Conservation (phyloP, 2,888 invertebrate species). For the Rotaria magnacalcarata region DNA sequence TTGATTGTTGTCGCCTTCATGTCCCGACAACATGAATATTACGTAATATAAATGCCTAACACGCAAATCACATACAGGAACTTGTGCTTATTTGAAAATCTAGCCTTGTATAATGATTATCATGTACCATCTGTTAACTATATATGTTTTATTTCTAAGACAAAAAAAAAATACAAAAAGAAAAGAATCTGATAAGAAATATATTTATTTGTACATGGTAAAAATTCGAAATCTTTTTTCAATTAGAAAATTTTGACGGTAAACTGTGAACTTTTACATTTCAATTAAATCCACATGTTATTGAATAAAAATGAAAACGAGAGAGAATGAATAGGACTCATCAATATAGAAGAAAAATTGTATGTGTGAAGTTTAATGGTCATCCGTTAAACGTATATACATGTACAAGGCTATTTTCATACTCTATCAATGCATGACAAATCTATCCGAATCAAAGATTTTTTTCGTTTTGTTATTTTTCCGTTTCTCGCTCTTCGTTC, state of each 20-base stretch:
- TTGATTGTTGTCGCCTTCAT: constrained; percentile 21
- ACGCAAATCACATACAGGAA: constrained; percentile 3
- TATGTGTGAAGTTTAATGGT: not conserved
- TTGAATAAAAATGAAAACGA: not conserved
- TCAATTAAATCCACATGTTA: not conserved
- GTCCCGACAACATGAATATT: not conserved
- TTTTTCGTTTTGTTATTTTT: not conserved
- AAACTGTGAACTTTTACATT: not conserved
- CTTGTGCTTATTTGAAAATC: not conserved
- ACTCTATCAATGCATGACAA: not conserved
- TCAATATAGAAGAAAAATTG: not conserved
- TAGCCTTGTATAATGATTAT: not conserved
- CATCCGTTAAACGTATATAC: not conserved
- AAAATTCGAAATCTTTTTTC: not conserved
- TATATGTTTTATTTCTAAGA: not conserved
- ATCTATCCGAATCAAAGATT: not conserved
- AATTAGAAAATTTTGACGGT: not conserved
- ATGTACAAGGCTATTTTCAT: not conserved
- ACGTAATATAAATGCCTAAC: not conserved
- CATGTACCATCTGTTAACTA: not conserved
- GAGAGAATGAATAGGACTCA: not conserved
- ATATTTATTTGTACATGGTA: not conserved
- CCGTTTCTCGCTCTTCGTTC: not conserved
- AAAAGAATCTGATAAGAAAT: not conserved
- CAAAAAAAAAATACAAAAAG: not conserved